Evolutionary conservation across 2,113 vertebrate species (phyloP).

Genomic region (Oncorhynchus keta): DNA sequence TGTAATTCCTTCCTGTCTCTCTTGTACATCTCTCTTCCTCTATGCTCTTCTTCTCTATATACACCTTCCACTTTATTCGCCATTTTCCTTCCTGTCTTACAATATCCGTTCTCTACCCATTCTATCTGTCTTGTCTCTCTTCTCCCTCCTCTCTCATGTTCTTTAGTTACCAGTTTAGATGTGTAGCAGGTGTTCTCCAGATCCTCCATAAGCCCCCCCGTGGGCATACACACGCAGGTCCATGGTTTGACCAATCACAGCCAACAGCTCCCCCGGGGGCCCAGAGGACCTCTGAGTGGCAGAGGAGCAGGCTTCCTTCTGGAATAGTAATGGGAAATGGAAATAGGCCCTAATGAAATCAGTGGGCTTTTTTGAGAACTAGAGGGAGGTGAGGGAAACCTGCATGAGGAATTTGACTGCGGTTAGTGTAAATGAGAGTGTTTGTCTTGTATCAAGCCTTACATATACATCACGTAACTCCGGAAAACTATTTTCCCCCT

Average conservation of each 20-base stretch:
- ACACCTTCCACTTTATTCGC: too few species aligned
- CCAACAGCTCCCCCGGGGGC: conserved; percentile 53
- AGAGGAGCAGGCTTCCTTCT: conserved; percentile 33
- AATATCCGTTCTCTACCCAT: neutral
- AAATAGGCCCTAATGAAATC: conserved; percentile 57
- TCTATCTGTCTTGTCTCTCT: neutral
- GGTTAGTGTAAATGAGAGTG: conserved; percentile 1
- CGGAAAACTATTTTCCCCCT: too few species aligned
- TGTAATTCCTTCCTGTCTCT: neutral
- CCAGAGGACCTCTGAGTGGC: conserved; percentile 55
- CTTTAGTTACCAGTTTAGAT: conserved; percentile 18
- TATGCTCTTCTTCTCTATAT: neutral
- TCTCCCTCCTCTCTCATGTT: neutral
- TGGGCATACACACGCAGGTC: conserved; percentile 46
- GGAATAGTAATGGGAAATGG: conserved; percentile 41
- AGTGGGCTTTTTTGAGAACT: conserved; percentile 46
- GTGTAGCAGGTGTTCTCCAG: conserved; percentile 59
- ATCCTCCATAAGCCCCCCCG: conserved; percentile 47
- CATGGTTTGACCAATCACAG: conserved; percentile 50
- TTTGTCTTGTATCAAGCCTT: neutral
- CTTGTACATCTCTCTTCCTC: neutral
- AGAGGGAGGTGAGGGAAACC: conserved; percentile 27
- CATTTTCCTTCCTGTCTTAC: neutral
- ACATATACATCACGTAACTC: too few species aligned
- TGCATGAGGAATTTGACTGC: conserved; percentile 48